A percentile compares a stretch with the other conserved stretches of the same genome.
Conservation (phyloP, 64 coral and sea anemone genomes). For the Stichodactyla helianthus region DNA sequence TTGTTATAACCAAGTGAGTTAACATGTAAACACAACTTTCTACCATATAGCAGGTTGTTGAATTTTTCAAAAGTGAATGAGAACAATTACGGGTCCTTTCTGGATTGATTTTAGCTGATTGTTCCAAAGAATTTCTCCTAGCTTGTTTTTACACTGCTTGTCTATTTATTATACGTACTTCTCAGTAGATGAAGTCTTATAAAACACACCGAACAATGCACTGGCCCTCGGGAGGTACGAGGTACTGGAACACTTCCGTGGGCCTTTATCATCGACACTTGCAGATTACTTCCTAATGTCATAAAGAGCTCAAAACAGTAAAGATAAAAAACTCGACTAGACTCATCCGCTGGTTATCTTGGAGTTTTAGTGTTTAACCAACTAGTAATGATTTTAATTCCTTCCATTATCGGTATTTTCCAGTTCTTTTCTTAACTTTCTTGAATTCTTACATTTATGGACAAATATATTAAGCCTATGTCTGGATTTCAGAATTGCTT, state of each 20-base stretch:
- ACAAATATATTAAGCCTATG: background rate
- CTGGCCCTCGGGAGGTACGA: background rate
- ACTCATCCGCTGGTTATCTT: background rate
- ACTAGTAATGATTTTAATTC: background rate
- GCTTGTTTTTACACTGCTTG: background rate
- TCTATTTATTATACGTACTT: background rate
- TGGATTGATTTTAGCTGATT: too few species aligned
- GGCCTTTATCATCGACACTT: background rate
- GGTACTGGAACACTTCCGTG: background rate
- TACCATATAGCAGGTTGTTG: background rate
- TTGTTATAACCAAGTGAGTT: background rate
- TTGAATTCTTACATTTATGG: background rate
- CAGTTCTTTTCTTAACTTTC: background rate
- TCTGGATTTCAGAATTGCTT: background rate
- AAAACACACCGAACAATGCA: background rate
- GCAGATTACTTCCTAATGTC: slow-evolving; percentile 17
- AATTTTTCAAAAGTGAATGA: background rate
- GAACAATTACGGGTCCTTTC: too few species aligned
- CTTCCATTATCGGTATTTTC: background rate
- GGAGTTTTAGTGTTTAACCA: slow-evolving; percentile 15
- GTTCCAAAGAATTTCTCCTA: too few species aligned
- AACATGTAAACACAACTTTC: background rate
- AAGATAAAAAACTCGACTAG: slow-evolving; percentile 1
- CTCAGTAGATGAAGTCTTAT: background rate
- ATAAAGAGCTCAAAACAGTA: background rate